These are phyloP conservation scores for Falco cherrug DNA, from an alignment of 2,797 vertebrate species.

Conservation along the genomic window DNA sequence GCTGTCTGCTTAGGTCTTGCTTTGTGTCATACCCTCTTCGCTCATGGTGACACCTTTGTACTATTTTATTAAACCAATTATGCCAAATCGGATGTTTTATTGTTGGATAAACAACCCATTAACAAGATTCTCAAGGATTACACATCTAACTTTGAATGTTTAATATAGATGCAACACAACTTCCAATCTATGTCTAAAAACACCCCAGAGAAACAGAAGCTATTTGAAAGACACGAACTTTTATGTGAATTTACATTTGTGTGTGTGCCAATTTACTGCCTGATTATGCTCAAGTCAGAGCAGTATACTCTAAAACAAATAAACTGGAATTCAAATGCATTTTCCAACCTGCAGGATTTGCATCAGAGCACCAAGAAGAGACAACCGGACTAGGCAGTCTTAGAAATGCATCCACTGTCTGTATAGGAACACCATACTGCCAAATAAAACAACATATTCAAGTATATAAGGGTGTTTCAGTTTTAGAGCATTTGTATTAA, in stretches of 20 bases:
- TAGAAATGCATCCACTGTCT: constrained; percentile 74
- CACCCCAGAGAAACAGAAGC: background rate
- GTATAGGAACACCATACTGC: constrained; percentile 85
- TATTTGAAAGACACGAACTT: background rate
- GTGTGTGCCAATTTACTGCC: background rate
- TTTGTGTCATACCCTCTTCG: background rate
- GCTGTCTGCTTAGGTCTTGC: background rate
- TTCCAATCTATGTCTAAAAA: background rate
- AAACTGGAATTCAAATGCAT: background rate
- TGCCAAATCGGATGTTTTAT: background rate
- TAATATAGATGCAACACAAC: background rate
- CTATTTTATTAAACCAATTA: background rate
- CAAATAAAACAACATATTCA: constrained; percentile 8
- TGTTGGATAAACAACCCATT: background rate
- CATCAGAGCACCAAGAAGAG: constrained; percentile 83
- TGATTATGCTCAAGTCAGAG: background rate
- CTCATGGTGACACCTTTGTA: background rate
- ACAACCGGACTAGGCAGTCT: constrained; percentile 81
- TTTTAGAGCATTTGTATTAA: background rate
- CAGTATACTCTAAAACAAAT: background rate
- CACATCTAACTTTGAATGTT: background rate
- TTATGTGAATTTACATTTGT: background rate
- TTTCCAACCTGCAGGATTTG: constrained; percentile 87
- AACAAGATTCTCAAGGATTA: background rate
- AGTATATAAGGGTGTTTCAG: background rate